These are phyloP conservation scores for Zeus faber DNA, from an alignment of 2,113 vertebrate species.

Conservation along the genomic window DNA sequence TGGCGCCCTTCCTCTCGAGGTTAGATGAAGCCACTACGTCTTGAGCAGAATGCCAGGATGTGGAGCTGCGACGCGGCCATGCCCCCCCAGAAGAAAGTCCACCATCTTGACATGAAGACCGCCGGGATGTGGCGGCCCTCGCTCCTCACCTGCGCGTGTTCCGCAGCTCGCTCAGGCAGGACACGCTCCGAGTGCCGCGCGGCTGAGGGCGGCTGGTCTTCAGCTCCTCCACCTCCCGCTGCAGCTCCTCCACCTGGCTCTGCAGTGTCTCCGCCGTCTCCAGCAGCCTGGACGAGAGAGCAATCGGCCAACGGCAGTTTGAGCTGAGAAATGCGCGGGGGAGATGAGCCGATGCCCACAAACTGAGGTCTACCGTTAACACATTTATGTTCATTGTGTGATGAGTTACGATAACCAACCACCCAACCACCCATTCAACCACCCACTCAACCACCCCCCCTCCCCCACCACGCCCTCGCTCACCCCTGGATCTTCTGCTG, in stretches of 20 bases:
- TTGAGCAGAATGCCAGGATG: no score
- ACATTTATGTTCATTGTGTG: no score
- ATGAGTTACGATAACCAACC: no score
- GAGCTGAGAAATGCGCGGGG: not conserved
- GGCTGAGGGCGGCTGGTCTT: slow-evolving; percentile 66
- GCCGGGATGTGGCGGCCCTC: slow-evolving; percentile 22
- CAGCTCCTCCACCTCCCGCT: slow-evolving; percentile 80
- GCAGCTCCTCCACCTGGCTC: slow-evolving; percentile 77
- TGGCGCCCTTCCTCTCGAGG: slow-evolving; percentile 1
- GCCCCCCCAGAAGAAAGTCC: no score
- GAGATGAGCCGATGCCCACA: no score
- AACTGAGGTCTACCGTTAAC: no score
- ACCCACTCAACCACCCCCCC: no score
- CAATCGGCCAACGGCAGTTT: not conserved
- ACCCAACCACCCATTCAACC: not conserved
- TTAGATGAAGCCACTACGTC: no score
- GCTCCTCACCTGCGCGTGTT: slow-evolving; percentile 86
- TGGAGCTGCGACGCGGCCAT: no score
- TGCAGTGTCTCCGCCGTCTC: slow-evolving; percentile 89
- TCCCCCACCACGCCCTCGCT: not conserved
- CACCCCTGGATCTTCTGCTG: slow-evolving; percentile 90
- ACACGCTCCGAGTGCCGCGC: slow-evolving; percentile 70
- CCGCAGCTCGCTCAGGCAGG: slow-evolving; percentile 83
- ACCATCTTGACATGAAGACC: no score
- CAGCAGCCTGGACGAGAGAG: slow-evolving; percentile 73